phyloP scores from a whole-genome alignment of 2,113 vertebrate species.

The Pituophis catenifer region DNA sequence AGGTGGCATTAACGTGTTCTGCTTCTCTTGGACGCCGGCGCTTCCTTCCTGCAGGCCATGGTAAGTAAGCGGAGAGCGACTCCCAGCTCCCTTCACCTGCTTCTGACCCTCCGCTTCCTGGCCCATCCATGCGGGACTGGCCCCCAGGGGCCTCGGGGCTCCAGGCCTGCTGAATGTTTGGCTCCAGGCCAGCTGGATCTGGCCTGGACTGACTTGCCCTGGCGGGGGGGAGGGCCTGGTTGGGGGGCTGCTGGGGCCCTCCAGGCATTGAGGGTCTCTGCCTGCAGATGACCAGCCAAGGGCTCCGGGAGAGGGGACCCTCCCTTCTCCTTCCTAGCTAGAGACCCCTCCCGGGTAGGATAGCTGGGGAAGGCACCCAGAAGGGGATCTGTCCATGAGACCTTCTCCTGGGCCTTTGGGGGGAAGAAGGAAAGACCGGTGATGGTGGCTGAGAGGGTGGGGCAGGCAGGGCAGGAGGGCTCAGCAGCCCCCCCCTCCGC shows the following conservation, averaged over 20 bases:
- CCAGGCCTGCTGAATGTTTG: neutral
- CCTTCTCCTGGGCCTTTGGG: neutral
- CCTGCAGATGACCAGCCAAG: neutral
- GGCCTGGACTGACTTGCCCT: too few species aligned
- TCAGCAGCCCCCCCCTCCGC: neutral
- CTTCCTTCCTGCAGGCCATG: conserved; percentile 87
- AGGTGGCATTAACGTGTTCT: conserved; percentile 57
- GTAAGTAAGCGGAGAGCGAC: conserved; percentile 86
- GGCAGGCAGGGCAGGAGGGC: neutral
- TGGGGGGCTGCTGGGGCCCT: too few species aligned
- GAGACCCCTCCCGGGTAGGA: neutral
- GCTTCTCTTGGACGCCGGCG: conserved; percentile 85
- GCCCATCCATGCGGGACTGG: too few species aligned
- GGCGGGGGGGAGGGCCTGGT: neutral
- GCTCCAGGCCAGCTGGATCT: neutral
- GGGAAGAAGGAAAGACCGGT: neutral
- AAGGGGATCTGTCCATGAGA: neutral
- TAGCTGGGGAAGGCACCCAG: neutral
- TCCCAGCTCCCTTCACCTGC: neutral
- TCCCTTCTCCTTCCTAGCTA: neutral
- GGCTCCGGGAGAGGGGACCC: neutral
- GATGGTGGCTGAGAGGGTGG: neutral
- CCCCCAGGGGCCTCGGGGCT: neutral
- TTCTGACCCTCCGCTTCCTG: neutral
- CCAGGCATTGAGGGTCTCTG: neutral